These are phyloP conservation scores for Cynopterus sphinx DNA, from an alignment of 2,797 vertebrate species.

Conservation along the genomic window DNA sequence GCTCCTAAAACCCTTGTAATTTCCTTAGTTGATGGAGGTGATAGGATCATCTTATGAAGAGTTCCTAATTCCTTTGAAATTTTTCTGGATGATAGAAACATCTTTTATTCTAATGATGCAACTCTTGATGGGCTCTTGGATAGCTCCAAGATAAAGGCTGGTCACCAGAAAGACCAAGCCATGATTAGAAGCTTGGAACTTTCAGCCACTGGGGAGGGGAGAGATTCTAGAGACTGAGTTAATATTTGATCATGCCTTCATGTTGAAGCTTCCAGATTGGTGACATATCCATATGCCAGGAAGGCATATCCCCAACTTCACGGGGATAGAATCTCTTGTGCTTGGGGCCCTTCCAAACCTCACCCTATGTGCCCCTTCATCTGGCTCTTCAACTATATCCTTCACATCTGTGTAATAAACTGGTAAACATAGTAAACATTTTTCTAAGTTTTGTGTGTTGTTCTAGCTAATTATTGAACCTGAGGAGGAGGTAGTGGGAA, in stretches of 20 bases:
- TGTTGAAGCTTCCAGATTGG: background rate
- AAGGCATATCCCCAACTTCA: background rate
- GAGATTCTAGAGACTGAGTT: background rate
- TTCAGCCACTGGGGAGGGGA: background rate
- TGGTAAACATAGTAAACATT: background rate
- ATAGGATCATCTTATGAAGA: background rate
- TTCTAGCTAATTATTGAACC: background rate
- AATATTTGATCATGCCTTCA: background rate
- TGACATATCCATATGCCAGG: background rate
- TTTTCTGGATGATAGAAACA: background rate
- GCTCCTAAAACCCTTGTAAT: background rate
- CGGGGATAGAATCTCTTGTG: background rate
- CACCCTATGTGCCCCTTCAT: background rate
- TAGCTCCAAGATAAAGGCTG: background rate
- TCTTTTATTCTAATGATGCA: background rate
- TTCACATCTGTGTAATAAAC: background rate
- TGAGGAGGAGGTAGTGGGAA: background rate
- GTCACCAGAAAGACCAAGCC: background rate
- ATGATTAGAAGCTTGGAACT: background rate
- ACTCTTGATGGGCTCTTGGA: background rate
- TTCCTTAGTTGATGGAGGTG: background rate
- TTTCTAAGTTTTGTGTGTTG: background rate
- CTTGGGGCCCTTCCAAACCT: background rate
- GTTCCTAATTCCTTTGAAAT: background rate
- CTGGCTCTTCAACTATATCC: background rate